A percentile compares a stretch with the other conserved stretches of the same genome.
Conservation (phyloP, 2,113 vertebrate genomes). For the Choloepus hoffmanni region DNA sequence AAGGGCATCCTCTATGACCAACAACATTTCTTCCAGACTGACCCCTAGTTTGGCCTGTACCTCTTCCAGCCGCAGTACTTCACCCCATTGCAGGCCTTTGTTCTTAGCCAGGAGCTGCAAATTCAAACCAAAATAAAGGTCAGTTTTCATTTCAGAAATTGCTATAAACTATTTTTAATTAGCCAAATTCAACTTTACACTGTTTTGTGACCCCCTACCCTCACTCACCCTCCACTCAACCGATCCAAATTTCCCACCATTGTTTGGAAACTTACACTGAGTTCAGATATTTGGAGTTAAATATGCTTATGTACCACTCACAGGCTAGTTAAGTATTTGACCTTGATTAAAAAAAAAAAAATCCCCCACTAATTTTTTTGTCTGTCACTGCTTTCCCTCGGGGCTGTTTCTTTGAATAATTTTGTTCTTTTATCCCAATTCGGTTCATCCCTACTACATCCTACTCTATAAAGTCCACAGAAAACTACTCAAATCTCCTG, state of each 20-base stretch:
- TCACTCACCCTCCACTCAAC: not conserved
- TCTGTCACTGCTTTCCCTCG: constrained; percentile 56
- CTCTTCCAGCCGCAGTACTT: constrained; percentile 89
- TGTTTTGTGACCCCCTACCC: not conserved
- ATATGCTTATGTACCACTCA: constrained; percentile 43
- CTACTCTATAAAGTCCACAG: constrained; percentile 1
- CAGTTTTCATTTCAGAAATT: constrained; percentile 65
- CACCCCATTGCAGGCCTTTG: constrained; percentile 87
- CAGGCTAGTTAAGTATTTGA: constrained; percentile 52
- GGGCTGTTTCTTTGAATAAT: constrained; percentile 66
- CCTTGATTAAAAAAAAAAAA: not conserved
- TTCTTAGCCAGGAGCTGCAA: constrained; percentile 89
- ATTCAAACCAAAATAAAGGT: constrained; percentile 61
- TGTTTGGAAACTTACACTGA: constrained; percentile 41
- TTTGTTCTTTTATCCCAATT: constrained; percentile 61
- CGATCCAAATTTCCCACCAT: constrained; percentile 51
- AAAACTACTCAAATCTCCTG: constrained; percentile 56
- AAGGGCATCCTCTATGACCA: constrained; percentile 91
- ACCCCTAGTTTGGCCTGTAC: constrained; percentile 90
- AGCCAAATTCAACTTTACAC: constrained; percentile 56
- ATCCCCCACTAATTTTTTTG: constrained; percentile 34
- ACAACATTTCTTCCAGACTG: constrained; percentile 93
- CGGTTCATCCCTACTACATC: constrained; percentile 59
- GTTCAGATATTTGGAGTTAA: constrained; percentile 75
- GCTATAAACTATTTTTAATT: not conserved